phyloP scores from a whole-genome alignment of 2,797 vertebrate species.

The Pseudocheirus occidentalis region DNA sequence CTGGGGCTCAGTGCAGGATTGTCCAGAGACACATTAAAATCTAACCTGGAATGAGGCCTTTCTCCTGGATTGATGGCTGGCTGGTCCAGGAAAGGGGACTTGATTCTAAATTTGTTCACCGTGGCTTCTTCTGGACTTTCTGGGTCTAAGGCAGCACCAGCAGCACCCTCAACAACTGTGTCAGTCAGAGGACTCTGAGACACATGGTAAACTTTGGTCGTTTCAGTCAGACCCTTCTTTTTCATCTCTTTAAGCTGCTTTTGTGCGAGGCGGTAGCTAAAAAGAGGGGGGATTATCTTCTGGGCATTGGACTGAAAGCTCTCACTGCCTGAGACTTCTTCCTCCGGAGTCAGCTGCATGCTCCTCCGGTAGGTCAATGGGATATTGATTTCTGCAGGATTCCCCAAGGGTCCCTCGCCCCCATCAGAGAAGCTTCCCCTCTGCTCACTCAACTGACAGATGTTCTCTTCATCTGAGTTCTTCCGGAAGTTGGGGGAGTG shows the following conservation, averaged over 20 bases:
- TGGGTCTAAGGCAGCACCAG: conserved; percentile 80
- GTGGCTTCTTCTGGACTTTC: conserved; percentile 84
- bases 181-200: conserved; percentile 95
- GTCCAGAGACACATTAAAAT: conserved; percentile 80
- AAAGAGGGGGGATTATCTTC: conserved; percentile 94
- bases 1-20: conserved; percentile 78
- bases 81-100: conserved; percentile 87
- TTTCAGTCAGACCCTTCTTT: conserved; percentile 93
- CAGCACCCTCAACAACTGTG: conserved; percentile 87
- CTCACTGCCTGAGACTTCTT: conserved; percentile 82
- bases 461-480: conserved; percentile 94
- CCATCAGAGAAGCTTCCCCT: conserved; percentile 90
- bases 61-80: conserved; percentile 80
- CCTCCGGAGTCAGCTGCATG: conserved; percentile 83
- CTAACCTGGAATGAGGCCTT: conserved; percentile 85
- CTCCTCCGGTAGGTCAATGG: conserved; percentile 84
- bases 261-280: conserved; percentile 96
- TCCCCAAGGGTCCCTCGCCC: conserved; percentile 79
- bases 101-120: conserved; percentile 85
- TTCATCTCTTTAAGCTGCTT: conserved; percentile 99
- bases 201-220: conserved; percentile 95
- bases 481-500: conserved; percentile 91
- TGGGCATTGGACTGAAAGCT: conserved; percentile 90
- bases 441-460: conserved; percentile 90
- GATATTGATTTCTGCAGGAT: conserved; percentile 70